Conservation (phyloP, 35 echinoderm and acorn worm species). For the Patiria miniata region DNA sequence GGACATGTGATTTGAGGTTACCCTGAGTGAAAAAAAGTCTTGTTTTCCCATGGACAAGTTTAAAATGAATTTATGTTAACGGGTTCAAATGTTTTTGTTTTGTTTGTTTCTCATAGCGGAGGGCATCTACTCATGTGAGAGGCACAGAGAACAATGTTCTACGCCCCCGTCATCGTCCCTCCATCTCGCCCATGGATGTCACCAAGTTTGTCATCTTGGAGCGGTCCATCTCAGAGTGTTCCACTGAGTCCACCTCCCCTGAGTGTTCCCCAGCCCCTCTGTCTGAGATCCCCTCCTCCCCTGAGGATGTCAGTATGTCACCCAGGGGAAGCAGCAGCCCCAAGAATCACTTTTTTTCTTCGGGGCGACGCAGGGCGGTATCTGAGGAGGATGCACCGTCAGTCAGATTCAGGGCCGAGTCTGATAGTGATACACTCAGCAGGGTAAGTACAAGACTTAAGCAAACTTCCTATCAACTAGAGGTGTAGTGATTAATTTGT, state of each 20-base stretch:
- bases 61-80: too few relatives aligned
- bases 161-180: slow-evolving; percentile 63
- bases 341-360: slow-evolving; percentile 18
- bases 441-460: too few relatives aligned
- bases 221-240: slow-evolving; percentile 76
- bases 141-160: slow-evolving; percentile 64
- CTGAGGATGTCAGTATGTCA: slow-evolving; percentile 79
- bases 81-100: background rate
- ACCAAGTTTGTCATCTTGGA: slow-evolving; percentile 88
- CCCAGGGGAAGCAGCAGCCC: slow-evolving; percentile 11
- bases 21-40: too few relatives aligned
- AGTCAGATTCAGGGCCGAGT: slow-evolving; percentile 25
- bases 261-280: background rate
- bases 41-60: too few relatives aligned
- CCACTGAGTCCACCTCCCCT: slow-evolving; percentile 43
- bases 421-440: slow-evolving; percentile 62
- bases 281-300: slow-evolving; percentile 47
- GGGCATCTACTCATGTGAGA: slow-evolving; percentile 74
- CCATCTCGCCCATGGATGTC: slow-evolving; percentile 91
- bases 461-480: too few relatives aligned
- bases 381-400: slow-evolving; percentile 2
- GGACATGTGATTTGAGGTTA: too few relatives aligned
- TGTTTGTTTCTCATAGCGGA: slow-evolving; percentile 50
- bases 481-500: too few relatives aligned
- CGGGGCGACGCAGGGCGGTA: background rate